Evolutionary conservation across 1,140 invertebrate genomes (phyloP).

Genomic region (Ephestia elutella): DNA sequence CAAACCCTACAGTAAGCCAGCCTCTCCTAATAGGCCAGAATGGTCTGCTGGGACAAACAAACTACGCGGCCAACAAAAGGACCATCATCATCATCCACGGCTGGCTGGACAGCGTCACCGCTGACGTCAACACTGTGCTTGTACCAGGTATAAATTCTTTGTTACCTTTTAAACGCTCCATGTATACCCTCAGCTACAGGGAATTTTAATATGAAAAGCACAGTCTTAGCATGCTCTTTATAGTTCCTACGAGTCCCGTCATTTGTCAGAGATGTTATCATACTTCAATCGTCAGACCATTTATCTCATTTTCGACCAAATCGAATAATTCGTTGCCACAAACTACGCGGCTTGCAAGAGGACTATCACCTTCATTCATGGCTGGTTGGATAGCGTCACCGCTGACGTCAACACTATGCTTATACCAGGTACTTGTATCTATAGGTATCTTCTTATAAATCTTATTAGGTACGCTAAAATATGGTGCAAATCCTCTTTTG

Average conservation of each 20-base stretch:
- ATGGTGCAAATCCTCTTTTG: no score
- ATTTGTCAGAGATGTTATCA: no score
- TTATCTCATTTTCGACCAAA: no score
- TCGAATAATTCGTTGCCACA: no score
- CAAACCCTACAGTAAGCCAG: constrained; percentile 27
- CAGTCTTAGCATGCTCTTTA: no score
- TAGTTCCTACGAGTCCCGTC: no score
- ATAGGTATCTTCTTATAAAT: no score
- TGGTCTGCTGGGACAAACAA: constrained; percentile 19
- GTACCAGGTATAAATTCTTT: constrained; percentile 30
- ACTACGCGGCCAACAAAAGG: constrained; percentile 17
- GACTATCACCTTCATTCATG: constrained; percentile 27
- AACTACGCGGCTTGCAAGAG: constrained; percentile 20
- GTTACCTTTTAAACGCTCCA: no score
- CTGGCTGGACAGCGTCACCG: constrained; percentile 18
- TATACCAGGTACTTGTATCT: constrained; percentile 32
- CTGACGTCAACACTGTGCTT: constrained; percentile 19
- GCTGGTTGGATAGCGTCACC: constrained; percentile 19
- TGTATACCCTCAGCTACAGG: no score
- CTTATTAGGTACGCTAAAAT: no score
- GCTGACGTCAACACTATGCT: constrained; percentile 20
- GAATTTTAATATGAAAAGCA: no score
- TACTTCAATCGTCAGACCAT: no score
- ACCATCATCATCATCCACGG: constrained; percentile 31
- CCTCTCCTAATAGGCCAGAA: constrained; percentile 22